Evolutionary conservation across 1,140 invertebrate species (phyloP).

Genomic region (Adoxophyes honmai): DNA sequence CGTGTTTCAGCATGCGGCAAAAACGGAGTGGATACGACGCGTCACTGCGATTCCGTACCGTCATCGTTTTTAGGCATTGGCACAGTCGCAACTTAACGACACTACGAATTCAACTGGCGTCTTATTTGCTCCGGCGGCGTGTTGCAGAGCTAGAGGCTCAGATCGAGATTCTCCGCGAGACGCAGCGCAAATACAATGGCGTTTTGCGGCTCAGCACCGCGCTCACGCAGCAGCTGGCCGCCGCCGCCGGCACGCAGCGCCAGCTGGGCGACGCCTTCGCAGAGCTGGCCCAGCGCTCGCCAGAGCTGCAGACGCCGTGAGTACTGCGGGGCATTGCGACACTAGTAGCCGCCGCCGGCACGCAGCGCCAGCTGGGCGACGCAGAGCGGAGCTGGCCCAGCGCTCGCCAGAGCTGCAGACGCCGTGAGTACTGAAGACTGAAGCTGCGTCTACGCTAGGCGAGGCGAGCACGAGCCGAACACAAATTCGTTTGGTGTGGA

Average conservation of each 20-base stretch:
- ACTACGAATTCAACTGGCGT: no score
- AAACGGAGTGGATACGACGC: no score
- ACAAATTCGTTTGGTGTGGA: no score
- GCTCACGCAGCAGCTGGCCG: slow-evolving; percentile 88
- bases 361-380: slow-evolving; percentile 84
- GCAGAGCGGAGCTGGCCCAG: slow-evolving; percentile 90
- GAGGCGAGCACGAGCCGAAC: no score
- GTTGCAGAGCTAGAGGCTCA: slow-evolving; percentile 91
- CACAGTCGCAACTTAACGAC: no score
- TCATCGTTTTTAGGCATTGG: no score
- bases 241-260: slow-evolving; percentile 83
- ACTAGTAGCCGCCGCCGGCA: slow-evolving; percentile 84
- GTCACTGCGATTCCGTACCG: no score
- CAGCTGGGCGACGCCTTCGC: slow-evolving; percentile 93
- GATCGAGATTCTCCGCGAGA: slow-evolving; percentile 94
- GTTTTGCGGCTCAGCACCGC: slow-evolving; percentile 90
- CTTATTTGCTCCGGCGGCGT: no score
- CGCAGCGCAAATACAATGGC: slow-evolving; percentile 95
- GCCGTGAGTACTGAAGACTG: background rate
- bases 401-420: slow-evolving; percentile 91
- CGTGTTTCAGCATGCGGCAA: no score
- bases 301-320: slow-evolving; percentile 90
- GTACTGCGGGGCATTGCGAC: slow-evolving; percentile 1
- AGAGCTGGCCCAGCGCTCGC: slow-evolving; percentile 96
- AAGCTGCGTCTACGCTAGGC: no score